These are phyloP conservation scores for Mobula hypostoma DNA, from an alignment of 2,113 vertebrate species.

Conservation along the genomic window DNA sequence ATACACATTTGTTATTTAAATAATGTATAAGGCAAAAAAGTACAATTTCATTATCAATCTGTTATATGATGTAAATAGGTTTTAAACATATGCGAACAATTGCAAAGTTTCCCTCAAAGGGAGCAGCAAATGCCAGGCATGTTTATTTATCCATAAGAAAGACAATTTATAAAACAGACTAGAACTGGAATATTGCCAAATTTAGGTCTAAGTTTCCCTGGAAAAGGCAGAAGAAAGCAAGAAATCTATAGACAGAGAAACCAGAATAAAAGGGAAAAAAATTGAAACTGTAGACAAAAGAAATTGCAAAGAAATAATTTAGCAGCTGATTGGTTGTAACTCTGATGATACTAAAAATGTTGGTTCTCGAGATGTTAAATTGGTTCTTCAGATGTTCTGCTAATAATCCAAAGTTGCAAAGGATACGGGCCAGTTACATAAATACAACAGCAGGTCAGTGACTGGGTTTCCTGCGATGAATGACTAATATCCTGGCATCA, in stretches of 20 bases:
- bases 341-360: background rate
- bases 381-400: background rate
- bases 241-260: background rate
- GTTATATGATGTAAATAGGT: background rate
- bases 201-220: background rate
- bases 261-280: background rate
- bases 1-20: background rate
- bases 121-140: background rate
- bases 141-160: background rate
- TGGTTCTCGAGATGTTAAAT: background rate
- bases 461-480: too few relatives aligned
- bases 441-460: too few relatives aligned
- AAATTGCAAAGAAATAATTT: background rate
- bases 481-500: too few relatives aligned
- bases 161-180: background rate
- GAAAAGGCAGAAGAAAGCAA: background rate
- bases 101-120: background rate
- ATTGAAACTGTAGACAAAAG: background rate
- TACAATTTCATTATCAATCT: background rate
- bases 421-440: background rate
- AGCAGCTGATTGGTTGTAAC: background rate
- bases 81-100: background rate
- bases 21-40: background rate
- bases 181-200: background rate
- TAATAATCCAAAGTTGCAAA: background rate